These are phyloP conservation scores for Gonioctena quinquepunctata DNA, from an alignment of 1,140 invertebrate genomes.

Conservation along the genomic window DNA sequence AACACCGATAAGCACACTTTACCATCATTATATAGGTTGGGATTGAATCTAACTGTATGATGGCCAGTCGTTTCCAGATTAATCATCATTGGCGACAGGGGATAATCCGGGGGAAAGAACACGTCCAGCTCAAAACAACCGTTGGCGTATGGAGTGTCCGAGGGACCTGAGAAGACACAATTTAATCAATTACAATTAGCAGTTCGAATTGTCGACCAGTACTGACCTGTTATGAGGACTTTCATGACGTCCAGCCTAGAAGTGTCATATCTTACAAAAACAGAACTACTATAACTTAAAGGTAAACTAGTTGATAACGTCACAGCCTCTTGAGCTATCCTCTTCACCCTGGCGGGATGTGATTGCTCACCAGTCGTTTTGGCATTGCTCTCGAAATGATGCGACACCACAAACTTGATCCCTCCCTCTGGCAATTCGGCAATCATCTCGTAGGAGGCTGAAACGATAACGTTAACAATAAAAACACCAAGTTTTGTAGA, in stretches of 20 bases:
- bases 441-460: slow-evolving; percentile 91
- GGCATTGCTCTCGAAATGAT: slow-evolving; percentile 91
- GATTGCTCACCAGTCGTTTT: slow-evolving; percentile 82
- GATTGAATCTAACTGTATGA: slow-evolving; percentile 93
- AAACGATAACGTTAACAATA: slow-evolving; percentile 34
- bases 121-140: slow-evolving; percentile 90
- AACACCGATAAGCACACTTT: slow-evolving; percentile 95
- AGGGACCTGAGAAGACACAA: slow-evolving; percentile 74
- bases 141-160: slow-evolving; percentile 87
- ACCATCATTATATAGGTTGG: slow-evolving; percentile 96
- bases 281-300: slow-evolving; percentile 90
- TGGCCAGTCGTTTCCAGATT: slow-evolving; percentile 94
- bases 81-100: slow-evolving; percentile 80
- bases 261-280: slow-evolving; percentile 94
- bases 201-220: neutral
- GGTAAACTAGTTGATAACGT: slow-evolving; percentile 93
- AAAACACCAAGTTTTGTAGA: neutral
- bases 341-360: slow-evolving; percentile 84
- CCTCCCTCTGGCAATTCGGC: slow-evolving; percentile 73
- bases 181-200: neutral
- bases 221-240: slow-evolving; percentile 71
- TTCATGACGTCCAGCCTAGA: slow-evolving; percentile 95
- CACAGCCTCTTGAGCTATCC: slow-evolving; percentile 93
- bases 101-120: slow-evolving; percentile 89
- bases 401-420: slow-evolving; percentile 82